Conservation (phyloP, 1,140 invertebrate genomes). For the Calliphora vicina region DNA sequence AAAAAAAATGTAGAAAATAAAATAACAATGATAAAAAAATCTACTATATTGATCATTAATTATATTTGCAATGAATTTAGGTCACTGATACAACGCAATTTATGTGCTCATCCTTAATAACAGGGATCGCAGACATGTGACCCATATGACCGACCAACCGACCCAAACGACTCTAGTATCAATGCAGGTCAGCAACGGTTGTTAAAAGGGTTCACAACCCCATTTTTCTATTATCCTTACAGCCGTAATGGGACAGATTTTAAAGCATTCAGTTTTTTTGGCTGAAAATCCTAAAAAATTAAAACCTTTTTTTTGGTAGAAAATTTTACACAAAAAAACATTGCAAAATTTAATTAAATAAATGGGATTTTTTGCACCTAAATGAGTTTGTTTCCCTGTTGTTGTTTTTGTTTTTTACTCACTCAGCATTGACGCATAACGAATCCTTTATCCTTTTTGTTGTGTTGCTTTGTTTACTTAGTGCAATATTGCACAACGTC, state of each 20-base stretch:
- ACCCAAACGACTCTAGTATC: slow-evolving; percentile 49
- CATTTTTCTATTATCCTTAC: not conserved
- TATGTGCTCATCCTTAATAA: slow-evolving; percentile 29
- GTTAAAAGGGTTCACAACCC: slow-evolving; percentile 55
- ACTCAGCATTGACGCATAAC: slow-evolving; percentile 38
- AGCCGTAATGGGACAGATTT: slow-evolving; percentile 1
- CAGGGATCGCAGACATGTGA: not conserved
- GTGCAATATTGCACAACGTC: slow-evolving; percentile 39
- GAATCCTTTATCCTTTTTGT: slow-evolving; percentile 46
- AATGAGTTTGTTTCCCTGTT: slow-evolving; percentile 29
- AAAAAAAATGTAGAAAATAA: slow-evolving; percentile 45
- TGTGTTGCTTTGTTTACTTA: slow-evolving; percentile 14
- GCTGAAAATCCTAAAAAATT: slow-evolving; percentile 31
- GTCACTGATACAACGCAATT: slow-evolving; percentile 30
- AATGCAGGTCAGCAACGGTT: slow-evolving; percentile 54
- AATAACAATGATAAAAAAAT: not conserved
- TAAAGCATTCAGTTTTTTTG: not conserved
- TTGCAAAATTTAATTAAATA: slow-evolving; percentile 36
- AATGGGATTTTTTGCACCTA: slow-evolving; percentile 58
- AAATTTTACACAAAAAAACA: not conserved
- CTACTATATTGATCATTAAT: slow-evolving; percentile 19
- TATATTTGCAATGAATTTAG: slow-evolving; percentile 15
- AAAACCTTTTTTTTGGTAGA: slow-evolving; percentile 4
- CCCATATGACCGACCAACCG: slow-evolving; percentile 34
- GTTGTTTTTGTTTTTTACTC: not conserved